phyloP scores from a whole-genome alignment of 2,113 vertebrate genomes.

The Festucalex cinctus region DNA sequence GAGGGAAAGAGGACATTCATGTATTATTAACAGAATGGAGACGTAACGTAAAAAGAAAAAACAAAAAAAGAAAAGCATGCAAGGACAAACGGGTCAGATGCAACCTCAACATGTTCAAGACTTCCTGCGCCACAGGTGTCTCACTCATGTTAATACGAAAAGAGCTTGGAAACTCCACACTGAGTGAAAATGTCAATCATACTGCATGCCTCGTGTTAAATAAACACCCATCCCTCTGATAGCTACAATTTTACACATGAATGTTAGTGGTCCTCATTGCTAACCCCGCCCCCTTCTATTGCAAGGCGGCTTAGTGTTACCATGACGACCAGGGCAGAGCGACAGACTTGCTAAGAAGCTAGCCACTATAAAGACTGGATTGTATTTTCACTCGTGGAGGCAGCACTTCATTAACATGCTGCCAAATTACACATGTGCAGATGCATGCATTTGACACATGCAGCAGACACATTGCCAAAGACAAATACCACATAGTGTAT shows the following conservation, averaged over 20 bases:
- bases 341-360: not conserved
- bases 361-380: not conserved
- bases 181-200: slow-evolving; percentile 19
- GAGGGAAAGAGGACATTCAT: slow-evolving; percentile 88
- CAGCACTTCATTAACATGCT: not conserved
- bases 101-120: slow-evolving; percentile 45
- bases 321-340: not conserved
- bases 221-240: slow-evolving; percentile 30
- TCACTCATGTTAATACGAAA: slow-evolving; percentile 9
- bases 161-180: not conserved
- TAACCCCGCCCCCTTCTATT: not conserved
- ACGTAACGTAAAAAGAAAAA: slow-evolving; percentile 58
- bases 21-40: slow-evolving; percentile 89
- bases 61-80: slow-evolving; percentile 53
- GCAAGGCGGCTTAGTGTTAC: not conserved
- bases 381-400: not conserved
- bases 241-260: slow-evolving; percentile 41
- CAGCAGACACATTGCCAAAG: not conserved
- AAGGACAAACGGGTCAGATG: slow-evolving; percentile 58
- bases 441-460: not conserved
- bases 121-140: slow-evolving; percentile 18
- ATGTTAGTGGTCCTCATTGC: slow-evolving; percentile 2
- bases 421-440: not conserved
- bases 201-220: slow-evolving; percentile 12
- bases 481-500: slow-evolving; percentile 23